phyloP scores from a whole-genome alignment of 2,797 vertebrate species.

The Podargus strigoides region DNA sequence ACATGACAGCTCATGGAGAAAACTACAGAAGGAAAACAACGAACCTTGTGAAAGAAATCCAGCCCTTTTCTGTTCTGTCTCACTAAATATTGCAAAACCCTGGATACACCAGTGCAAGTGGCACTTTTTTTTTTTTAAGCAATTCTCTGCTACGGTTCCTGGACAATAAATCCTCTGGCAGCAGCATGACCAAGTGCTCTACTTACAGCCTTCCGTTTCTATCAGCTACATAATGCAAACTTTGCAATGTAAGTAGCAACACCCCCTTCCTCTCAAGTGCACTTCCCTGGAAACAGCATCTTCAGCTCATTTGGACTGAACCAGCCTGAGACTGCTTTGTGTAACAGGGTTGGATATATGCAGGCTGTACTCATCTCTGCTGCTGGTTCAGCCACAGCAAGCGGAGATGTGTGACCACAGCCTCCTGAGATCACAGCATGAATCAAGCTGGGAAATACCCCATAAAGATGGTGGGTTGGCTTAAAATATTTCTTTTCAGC shows the following conservation, averaged over 20 bases:
- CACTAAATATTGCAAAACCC: not conserved
- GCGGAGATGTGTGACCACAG: not conserved
- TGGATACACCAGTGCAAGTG: not conserved
- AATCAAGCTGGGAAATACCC: constrained; percentile 24
- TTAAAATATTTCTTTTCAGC: not conserved
- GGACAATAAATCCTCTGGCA: not conserved
- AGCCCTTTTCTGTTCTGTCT: not conserved
- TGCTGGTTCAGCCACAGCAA: not conserved
- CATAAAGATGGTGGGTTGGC: not conserved
- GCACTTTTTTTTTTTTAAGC: not conserved
- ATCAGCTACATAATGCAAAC: not conserved
- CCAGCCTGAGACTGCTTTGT: not conserved
- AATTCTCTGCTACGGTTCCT: not conserved
- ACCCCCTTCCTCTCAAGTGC: not conserved
- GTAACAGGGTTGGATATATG: not conserved
- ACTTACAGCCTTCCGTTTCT: not conserved
- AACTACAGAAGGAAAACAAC: not conserved
- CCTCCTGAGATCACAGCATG: not conserved
- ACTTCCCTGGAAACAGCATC: not conserved
- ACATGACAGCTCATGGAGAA: accelerated
- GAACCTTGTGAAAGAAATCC: not conserved
- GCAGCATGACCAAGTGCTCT: not conserved
- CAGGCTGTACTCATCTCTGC: not conserved
- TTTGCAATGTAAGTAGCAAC: not conserved
- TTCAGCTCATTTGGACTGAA: not conserved